Evolutionary conservation across 2,888 invertebrate species (phyloP).

Genomic region (Synergus japonicus): DNA sequence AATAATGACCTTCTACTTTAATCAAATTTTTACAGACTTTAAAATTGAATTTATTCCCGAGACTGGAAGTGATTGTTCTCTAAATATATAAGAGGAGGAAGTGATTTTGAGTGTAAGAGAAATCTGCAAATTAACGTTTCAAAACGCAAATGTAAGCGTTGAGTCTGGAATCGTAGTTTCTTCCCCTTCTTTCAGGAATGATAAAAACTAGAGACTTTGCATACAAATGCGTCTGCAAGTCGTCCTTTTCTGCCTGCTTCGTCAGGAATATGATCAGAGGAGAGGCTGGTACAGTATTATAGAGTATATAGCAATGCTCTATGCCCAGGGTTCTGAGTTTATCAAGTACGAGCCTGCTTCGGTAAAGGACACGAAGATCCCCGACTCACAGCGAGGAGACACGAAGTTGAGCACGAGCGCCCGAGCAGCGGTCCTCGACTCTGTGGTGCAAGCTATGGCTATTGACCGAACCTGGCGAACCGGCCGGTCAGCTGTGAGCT

Average conservation of each 20-base stretch:
- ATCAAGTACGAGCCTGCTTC: conserved; percentile 62
- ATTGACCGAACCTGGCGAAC: conserved; percentile 74
- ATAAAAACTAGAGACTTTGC: conserved; percentile 18
- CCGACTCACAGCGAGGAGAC: conserved; percentile 46
- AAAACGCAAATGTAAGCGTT: neutral
- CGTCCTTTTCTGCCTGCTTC: conserved; percentile 11
- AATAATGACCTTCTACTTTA: too few relatives aligned
- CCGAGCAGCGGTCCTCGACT: conserved; percentile 57
- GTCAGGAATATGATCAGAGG: conserved; percentile 40
- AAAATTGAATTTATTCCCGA: neutral
- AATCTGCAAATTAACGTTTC: neutral
- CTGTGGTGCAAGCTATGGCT: conserved; percentile 68
- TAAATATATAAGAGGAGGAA: neutral
- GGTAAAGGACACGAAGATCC: conserved; percentile 64
- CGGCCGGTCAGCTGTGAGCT: conserved; percentile 76
- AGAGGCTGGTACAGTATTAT: conserved; percentile 49
- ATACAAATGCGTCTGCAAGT: conserved; percentile 12
- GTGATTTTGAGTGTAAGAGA: neutral
- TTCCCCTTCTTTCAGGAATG: neutral
- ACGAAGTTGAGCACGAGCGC: conserved; percentile 54
- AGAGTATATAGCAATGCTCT: conserved; percentile 40
- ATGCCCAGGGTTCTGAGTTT: conserved; percentile 50
- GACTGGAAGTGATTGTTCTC: neutral
- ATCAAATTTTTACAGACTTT: too few relatives aligned
- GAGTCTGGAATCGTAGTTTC: neutral